A percentile compares a stretch with the other conserved stretches of the same genome.
Evolutionary conservation across 1,140 invertebrate species (phyloP).

Genomic region (Drosophila obscura): DNA sequence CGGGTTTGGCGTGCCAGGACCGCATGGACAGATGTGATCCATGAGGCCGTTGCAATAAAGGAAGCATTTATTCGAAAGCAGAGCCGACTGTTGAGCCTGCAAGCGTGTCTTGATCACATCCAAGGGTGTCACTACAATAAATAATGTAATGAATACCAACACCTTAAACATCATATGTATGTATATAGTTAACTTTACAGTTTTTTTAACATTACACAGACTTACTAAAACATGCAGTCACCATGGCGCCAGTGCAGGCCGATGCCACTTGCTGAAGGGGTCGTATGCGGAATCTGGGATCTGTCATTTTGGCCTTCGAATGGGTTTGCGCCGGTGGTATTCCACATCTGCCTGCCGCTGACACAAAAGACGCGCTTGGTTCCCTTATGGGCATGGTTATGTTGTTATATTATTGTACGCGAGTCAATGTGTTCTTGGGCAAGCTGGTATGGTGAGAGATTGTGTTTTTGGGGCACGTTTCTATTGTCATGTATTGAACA

Average conservation of each 20-base stretch:
- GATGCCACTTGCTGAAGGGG: conserved; percentile 95
- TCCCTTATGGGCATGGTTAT: conserved; percentile 20
- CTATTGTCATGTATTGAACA: background rate
- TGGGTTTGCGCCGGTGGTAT: background rate
- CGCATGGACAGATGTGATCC: conserved; percentile 98
- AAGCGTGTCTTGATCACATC: conserved; percentile 99
- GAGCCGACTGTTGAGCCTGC: conserved; percentile 92
- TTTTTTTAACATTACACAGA: conserved; percentile 21
- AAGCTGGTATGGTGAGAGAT: conserved; percentile 14
- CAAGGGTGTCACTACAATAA: conserved; percentile 94
- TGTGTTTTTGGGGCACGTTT: background rate
- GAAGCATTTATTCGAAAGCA: conserved; percentile 95
- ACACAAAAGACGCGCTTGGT: conserved; percentile 12
- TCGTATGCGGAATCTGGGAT: conserved; percentile 90
- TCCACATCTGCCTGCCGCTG: conserved; percentile 18
- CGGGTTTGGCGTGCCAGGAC: conserved; percentile 85
- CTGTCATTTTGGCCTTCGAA: conserved; percentile 84
- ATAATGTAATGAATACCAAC: conserved; percentile 21
- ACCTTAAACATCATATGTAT: background rate
- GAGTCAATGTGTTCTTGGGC: conserved; percentile 22
- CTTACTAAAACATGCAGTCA: conserved; percentile 95
- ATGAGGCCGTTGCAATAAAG: conserved; percentile 99
- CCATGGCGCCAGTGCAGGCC: conserved; percentile 94
- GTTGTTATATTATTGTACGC: background rate
- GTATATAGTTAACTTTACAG: too few relatives aligned